phyloP scores from a whole-genome alignment of 2,888 invertebrate species.

The Drosophila robusta region DNA sequence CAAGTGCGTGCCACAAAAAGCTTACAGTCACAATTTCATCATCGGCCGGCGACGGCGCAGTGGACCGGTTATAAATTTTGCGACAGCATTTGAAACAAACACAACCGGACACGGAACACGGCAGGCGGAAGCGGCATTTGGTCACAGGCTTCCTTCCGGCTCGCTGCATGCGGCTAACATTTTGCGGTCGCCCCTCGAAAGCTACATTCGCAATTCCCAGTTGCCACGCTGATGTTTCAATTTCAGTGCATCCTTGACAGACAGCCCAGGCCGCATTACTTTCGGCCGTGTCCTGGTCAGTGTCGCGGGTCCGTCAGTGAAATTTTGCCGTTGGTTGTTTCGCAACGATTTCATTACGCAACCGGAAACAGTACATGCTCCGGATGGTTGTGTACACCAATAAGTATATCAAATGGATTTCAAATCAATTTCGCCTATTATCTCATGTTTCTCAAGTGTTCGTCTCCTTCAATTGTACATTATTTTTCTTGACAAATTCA shows the following conservation, averaged over 20 bases:
- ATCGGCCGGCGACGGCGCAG: slow-evolving; percentile 11
- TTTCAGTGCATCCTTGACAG: slow-evolving; percentile 52
- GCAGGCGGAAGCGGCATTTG: slow-evolving; percentile 70
- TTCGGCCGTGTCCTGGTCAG: slow-evolving; percentile 13
- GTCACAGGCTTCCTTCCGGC: slow-evolving; percentile 72
- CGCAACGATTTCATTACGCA: slow-evolving; percentile 43
- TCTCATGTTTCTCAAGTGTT: too few species aligned
- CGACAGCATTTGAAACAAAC: slow-evolving; percentile 42
- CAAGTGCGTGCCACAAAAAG: slow-evolving; percentile 52
- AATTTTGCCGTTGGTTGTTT: slow-evolving; percentile 29
- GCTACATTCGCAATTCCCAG: slow-evolving; percentile 59
- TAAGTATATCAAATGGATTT: slow-evolving; percentile 12
- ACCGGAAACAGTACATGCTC: slow-evolving; percentile 36
- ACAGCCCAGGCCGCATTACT: slow-evolving; percentile 29
- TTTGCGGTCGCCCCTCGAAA: slow-evolving; percentile 52
- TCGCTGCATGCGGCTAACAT: slow-evolving; percentile 70
- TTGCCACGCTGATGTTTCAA: slow-evolving; percentile 51
- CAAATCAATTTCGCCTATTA: background rate
- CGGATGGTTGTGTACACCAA: background rate
- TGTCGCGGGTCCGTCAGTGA: slow-evolving; percentile 25
- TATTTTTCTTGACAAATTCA: slow-evolving; percentile 20
- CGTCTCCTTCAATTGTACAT: background rate
- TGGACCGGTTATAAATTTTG: slow-evolving; percentile 46
- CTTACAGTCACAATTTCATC: slow-evolving; percentile 47
- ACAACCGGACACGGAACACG: slow-evolving; percentile 46